A percentile compares a stretch with the other conserved stretches of the same genome.
Evolutionary conservation across 1,140 invertebrate species (phyloP).

Genomic region (Zaprionus vittiger): DNA sequence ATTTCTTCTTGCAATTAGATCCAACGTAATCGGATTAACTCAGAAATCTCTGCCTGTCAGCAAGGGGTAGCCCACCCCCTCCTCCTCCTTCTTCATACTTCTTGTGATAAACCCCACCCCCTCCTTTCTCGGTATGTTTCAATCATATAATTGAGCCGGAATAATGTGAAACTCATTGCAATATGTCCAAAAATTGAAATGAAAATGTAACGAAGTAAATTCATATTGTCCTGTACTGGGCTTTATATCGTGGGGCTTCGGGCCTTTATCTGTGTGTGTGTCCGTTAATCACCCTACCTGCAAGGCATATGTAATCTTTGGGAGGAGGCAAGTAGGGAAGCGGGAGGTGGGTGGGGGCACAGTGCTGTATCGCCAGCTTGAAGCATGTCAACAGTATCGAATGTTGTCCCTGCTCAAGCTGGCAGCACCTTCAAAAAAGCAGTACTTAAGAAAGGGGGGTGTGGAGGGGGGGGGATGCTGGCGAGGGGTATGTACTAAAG

Average conservation of each 20-base stretch:
- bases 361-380: not conserved
- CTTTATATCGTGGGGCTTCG: not conserved
- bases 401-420: conserved; percentile 3
- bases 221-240: not conserved
- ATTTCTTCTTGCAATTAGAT: not conserved
- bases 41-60: too few relatives aligned
- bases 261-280: not conserved
- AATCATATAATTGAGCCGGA: conserved; percentile 22
- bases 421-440: not conserved
- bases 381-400: not conserved
- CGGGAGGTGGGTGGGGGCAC: not conserved
- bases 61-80: too few relatives aligned
- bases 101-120: not conserved
- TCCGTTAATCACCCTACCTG: conserved; percentile 32
- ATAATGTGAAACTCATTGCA: conserved; percentile 25
- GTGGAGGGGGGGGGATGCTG: not conserved
- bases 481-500: not conserved
- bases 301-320: conserved; percentile 12
- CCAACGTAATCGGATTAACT: not conserved
- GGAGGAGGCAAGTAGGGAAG: too few relatives aligned
- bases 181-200: conserved; percentile 2
- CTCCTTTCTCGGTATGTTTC: not conserved
- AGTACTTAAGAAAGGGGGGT: not conserved
- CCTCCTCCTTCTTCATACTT: too few relatives aligned
- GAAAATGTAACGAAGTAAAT: not conserved